Percentiles rank a stretch among this genome's conserved stretches.
Conservation (phyloP, 1,140 invertebrate species). For the Calosoma granatense region DNA sequence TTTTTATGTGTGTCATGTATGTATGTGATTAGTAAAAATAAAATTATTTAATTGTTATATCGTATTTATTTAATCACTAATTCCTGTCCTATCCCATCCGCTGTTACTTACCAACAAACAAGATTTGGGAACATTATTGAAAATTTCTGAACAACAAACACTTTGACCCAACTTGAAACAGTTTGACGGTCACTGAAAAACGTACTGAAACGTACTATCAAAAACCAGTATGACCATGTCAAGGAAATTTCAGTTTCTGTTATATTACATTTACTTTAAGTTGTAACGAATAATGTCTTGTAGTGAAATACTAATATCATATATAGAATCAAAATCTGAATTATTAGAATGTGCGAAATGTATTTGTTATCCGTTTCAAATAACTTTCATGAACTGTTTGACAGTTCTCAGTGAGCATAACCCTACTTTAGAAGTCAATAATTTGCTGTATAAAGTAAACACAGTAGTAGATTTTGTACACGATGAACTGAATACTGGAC, state of each 20-base stretch:
- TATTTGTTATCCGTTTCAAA: neutral
- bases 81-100: neutral
- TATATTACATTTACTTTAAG: no score
- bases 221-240: no score
- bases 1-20: constrained; percentile 5
- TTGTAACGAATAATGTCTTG: neutral
- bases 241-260: no score
- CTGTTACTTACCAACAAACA: no score
- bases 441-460: constrained; percentile 20
- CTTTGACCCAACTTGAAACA: no score
- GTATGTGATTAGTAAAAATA: constrained; percentile 1
- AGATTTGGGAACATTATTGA: no score
- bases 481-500: constrained; percentile 32
- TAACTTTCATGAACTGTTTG: neutral
- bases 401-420: neutral
- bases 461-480: constrained; percentile 27
- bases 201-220: no score
- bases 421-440: neutral
- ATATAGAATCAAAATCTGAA: neutral
- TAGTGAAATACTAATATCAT: neutral
- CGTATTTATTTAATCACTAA: neutral
- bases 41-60: constrained; percentile 9
- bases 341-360: neutral
- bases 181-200: no score
- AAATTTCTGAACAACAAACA: no score